Evolutionary conservation across 2,113 vertebrate genomes (phyloP).

Genomic region (Oryzias javanicus): DNA sequence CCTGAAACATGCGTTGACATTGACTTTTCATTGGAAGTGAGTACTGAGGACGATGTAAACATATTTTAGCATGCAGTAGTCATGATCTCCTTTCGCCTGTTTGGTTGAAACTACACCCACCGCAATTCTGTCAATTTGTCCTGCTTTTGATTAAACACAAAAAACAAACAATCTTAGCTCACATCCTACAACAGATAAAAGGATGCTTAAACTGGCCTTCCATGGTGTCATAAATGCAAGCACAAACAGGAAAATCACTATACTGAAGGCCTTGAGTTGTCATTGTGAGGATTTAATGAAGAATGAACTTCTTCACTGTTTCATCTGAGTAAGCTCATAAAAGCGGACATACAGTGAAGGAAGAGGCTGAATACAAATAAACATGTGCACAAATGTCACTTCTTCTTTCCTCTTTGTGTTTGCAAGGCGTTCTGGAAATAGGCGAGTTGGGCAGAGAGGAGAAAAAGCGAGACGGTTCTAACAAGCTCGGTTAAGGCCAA

Average conservation of each 20-base stretch:
- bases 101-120: conserved; percentile 13
- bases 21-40: conserved; percentile 28
- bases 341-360: conserved; percentile 65
- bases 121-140: conserved; percentile 31
- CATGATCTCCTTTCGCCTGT: background rate
- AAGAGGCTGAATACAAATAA: conserved; percentile 77
- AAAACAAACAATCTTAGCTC: conserved; percentile 29
- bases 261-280: conserved; percentile 71
- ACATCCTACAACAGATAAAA: conserved; percentile 18
- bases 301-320: conserved; percentile 78
- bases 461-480: conserved; percentile 44
- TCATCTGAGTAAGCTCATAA: conserved; percentile 74
- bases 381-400: conserved; percentile 65
- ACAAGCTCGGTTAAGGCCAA: conserved; percentile 45
- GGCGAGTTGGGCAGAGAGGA: conserved; percentile 37
- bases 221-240: conserved; percentile 29
- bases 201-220: conserved; percentile 39
- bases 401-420: conserved; percentile 61
- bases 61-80: no score
- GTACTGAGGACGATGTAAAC: background rate
- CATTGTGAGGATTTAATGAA: conserved; percentile 78
- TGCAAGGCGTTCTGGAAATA: conserved; percentile 63
- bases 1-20: no score
- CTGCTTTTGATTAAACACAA: conserved; percentile 33
- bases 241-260: conserved; percentile 42